Percentiles rank a stretch among this genome's conserved stretches.
These are phyloP conservation scores for Cheirogaleus medius DNA, from an alignment of 2,113 vertebrate genomes.

Conservation along the genomic window DNA sequence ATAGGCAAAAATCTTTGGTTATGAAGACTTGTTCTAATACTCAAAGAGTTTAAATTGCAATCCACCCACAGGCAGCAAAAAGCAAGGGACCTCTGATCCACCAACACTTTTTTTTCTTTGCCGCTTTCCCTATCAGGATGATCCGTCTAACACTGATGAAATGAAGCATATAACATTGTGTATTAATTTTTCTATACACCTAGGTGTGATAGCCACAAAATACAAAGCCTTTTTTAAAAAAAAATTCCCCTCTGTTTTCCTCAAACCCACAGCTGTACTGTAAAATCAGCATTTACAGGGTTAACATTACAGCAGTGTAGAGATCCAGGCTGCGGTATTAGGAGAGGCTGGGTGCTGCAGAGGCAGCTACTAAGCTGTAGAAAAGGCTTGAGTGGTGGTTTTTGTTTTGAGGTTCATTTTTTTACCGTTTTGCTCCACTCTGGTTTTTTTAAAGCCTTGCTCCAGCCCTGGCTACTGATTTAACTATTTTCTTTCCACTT, in stretches of 20 bases:
- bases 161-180: not conserved
- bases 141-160: not conserved
- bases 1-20: not conserved
- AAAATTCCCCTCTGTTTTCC: not conserved
- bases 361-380: not conserved
- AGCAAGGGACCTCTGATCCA: not conserved
- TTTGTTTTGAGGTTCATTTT: not conserved
- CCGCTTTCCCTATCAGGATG: not conserved
- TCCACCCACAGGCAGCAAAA: not conserved
- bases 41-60: not conserved
- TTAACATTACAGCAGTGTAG: not conserved
- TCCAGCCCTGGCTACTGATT: not conserved
- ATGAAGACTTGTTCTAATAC: not conserved
- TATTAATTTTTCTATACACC: not conserved
- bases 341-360: not conserved
- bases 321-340: not conserved
- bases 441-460: slow-evolving; percentile 16
- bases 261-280: not conserved
- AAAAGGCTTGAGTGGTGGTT: not conserved
- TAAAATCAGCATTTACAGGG: not conserved
- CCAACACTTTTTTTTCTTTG: not conserved
- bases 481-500: slow-evolving; percentile 3
- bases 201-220: not conserved
- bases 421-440: not conserved
- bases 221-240: not conserved